Evolutionary conservation across 2,797 vertebrate species (phyloP).

Genomic region (Danio kyathit): DNA sequence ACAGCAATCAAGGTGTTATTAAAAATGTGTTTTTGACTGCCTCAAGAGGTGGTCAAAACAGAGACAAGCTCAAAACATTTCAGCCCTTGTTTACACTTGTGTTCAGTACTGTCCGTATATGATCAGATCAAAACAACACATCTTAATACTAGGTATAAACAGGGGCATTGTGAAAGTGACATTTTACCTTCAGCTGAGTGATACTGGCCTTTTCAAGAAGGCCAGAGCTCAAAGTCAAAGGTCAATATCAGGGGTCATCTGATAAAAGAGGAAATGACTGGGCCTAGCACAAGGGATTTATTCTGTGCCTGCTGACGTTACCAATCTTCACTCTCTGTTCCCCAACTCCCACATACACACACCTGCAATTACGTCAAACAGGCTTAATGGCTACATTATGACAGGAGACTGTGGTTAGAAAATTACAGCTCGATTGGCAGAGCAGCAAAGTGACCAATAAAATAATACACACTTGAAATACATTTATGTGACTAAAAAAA

Average conservation of each 20-base stretch:
- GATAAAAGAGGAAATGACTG: conserved; percentile 73
- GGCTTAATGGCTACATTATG: conserved; percentile 29
- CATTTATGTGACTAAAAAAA: not conserved
- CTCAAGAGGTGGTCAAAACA: too few species aligned
- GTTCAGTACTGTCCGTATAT: too few species aligned
- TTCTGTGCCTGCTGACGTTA: conserved; percentile 59
- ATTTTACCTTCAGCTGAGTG: conserved; percentile 59
- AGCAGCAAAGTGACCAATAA: not conserved
- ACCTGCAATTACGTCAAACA: conserved; percentile 32
- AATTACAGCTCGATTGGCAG: conserved; percentile 3
- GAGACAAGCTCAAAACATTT: too few species aligned
- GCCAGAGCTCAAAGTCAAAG: conserved; percentile 65
- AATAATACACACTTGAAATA: conserved; percentile 2
- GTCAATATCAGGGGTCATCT: conserved; percentile 76
- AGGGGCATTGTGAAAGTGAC: conserved; percentile 53
- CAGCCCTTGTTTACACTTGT: too few species aligned
- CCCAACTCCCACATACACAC: conserved; percentile 3
- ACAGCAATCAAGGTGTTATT: too few species aligned
- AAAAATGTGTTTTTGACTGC: too few species aligned
- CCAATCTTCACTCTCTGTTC: conserved; percentile 51
- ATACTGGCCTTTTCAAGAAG: conserved; percentile 25
- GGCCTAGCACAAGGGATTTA: conserved; percentile 66
- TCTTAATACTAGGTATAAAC: too few species aligned
- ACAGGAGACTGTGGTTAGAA: conserved; percentile 27
- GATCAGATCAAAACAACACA: too few species aligned